Base-by-base conservation (phyloP, 2,888 invertebrate genomes). In the Amaurobius ferox region DNA sequence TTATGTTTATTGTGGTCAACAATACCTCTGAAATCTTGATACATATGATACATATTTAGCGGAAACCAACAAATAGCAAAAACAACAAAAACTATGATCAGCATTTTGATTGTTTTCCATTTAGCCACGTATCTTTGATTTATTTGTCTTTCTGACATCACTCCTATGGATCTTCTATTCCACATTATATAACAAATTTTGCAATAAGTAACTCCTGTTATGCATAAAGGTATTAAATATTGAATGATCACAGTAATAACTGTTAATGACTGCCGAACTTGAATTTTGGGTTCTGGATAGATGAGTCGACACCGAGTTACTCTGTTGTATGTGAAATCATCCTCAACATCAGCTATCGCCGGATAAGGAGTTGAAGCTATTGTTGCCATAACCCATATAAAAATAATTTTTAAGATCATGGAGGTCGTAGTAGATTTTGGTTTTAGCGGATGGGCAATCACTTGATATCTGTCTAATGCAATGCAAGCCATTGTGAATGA, bases 61-160 rank as follows among this genome's bases (percentile, higher is more conserved):
- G 93, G 93, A 88, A 93, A 90, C 92, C 92, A 92, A 80, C 91
- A 92, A 1, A 91, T 74, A 1, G 91, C 91, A 89, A 92, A 92
- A 28, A 91, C 90, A 13, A 91, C 89, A 16, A 92, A 91, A 1
- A 92, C 92, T 5, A 91, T 88, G 19, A 92, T 90, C 26, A 92
- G 89, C 91, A 92, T 92, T 89, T 91, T 91, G 71, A 92, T 92
- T 35, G 92, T 92, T 88, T 91, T 91, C 71, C 91, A 89, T 85
- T 92, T 92, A 5, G 91, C 90, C 32, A 90, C 89, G 1, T 90
- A 89, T 73, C 92, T 92, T 6, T 90, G 90, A 32, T 89, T 89
- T 61, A 91, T 90, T 89, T 92, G 92, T 23, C 90, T 89, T 28
- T 90, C 90, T 0, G 92, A 92, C 11, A 91, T 91, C 3, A 91